Evolutionary conservation across 2,888 invertebrate genomes (phyloP).

Genomic region (Scaptomyza caliginosa): DNA sequence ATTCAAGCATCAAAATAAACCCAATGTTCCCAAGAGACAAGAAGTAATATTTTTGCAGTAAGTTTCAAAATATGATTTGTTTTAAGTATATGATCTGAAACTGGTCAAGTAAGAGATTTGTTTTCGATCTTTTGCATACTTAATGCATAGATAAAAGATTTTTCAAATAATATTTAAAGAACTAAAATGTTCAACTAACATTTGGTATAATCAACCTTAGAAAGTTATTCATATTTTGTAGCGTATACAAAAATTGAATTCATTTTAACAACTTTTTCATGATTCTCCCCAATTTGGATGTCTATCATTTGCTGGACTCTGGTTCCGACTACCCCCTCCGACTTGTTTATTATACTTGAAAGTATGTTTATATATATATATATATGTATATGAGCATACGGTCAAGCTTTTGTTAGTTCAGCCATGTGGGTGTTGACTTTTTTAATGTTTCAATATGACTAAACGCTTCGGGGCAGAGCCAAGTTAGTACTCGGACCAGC

Average conservation of each 20-base stretch:
- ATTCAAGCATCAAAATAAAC: too few relatives aligned
- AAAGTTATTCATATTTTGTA: not conserved
- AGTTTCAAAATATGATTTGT: too few relatives aligned
- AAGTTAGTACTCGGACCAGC: conserved; percentile 45
- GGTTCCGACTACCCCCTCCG: conserved; percentile 48
- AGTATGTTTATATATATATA: not conserved
- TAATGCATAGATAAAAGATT: too few relatives aligned
- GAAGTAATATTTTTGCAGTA: too few relatives aligned
- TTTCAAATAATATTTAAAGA: too few relatives aligned
- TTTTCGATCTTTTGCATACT: too few relatives aligned
- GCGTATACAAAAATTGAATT: conserved; percentile 38
- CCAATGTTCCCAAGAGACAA: too few relatives aligned
- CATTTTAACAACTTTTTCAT: conserved; percentile 20
- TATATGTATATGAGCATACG: conserved; percentile 49
- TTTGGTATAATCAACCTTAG: not conserved
- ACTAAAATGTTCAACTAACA: too few relatives aligned
- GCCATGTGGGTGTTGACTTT: conserved; percentile 79
- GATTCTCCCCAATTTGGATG: conserved; percentile 26
- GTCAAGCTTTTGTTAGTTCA: conserved; percentile 63
- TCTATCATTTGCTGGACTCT: conserved; percentile 32
- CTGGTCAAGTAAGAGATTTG: too few relatives aligned
- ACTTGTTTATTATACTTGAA: conserved; percentile 62
- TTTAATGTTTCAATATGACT: conserved; percentile 81
- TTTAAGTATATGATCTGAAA: too few relatives aligned
- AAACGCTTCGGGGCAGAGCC: conserved; percentile 64